These are phyloP conservation scores for roundworm (Caenorhabditis elegans) DNA, from an alignment of 1,140 invertebrate species.

Conservation along the genomic window DNA sequence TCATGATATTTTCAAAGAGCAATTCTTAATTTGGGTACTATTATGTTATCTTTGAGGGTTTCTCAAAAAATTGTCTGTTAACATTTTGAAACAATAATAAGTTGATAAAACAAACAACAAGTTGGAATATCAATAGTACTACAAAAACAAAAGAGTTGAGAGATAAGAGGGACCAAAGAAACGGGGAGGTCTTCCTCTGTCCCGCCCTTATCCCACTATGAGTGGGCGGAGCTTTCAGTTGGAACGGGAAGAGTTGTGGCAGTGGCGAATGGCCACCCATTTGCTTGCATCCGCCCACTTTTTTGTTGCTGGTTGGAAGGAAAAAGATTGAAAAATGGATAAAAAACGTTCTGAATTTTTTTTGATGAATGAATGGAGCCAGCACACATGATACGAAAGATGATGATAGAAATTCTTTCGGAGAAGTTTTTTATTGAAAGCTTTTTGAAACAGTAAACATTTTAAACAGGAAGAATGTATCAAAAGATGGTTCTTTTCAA, in stretches of 20 bases:
- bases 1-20: no score
- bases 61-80: no score
- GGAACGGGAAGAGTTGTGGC: background rate
- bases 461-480: background rate
- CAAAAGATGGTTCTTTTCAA: background rate
- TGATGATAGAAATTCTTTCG: background rate
- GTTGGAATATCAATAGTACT: no score
- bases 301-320: background rate
- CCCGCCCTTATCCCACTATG: background rate
- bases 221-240: background rate
- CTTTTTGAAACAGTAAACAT: background rate
- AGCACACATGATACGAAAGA: constrained; percentile 8
- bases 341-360: constrained; percentile 14
- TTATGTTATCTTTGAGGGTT: no score
- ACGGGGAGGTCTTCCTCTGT: background rate
- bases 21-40: no score
- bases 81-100: background rate
- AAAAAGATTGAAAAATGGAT: background rate
- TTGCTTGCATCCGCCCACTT: background rate
- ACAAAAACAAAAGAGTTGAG: background rate
- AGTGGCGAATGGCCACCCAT: background rate
- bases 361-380: background rate
- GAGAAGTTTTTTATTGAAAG: background rate
- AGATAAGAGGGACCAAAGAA: background rate
- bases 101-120: background rate